Evolutionary conservation across 2,113 vertebrate genomes (phyloP), one percentile per base, ranked within the genome.

Genomic region (Ochotona princeps): DNA sequence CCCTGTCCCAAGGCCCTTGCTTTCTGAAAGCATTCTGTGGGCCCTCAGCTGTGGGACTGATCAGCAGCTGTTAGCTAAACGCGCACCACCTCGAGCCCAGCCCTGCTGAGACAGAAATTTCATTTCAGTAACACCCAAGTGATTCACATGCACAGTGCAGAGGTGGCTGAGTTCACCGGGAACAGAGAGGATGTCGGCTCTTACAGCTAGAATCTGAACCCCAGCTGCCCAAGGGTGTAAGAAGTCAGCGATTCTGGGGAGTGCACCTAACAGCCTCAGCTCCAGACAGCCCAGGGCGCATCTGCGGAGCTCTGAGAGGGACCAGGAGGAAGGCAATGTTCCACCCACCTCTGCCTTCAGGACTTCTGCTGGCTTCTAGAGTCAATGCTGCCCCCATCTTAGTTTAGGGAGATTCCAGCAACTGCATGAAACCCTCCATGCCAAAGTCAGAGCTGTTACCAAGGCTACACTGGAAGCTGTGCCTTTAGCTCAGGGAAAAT

Each of bases 401-500:
- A 57, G 63, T n/a, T 30, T 72, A 73, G 35, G 26, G 57, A 1
- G 57, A 83, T 63, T 57, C 72, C 87, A 81, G 76, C 87, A 83
- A 83, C 61, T 17, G 49, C 35, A 12, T 3, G 7, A 72, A 74
- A 38, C 61, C 9, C 51, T 57, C 69, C 28, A 30, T 18, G 44
- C 57, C 32, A 18, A 74, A 94, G 54, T 38, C 79, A 49, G 1
- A 76, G 67, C 38, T 79, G 76, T 81, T 86, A 87, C 89, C 67
- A 89, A 83, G 87, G 49, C 3, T 21, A 84, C 8, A 0, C 25
- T 38, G 5, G n/a, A 73, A 93, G 93, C 83, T 75, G 76, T 32
- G 74, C 79, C 90, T 83, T 96, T n/a, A 54, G 35, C 81, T 91
- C 44, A 49, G 72, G 57, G 44, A 87, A 90, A 84, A 87, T 89